These are phyloP conservation scores for Philonicus albiceps DNA, from an alignment of 2,888 invertebrate species.

Conservation along the genomic window DNA sequence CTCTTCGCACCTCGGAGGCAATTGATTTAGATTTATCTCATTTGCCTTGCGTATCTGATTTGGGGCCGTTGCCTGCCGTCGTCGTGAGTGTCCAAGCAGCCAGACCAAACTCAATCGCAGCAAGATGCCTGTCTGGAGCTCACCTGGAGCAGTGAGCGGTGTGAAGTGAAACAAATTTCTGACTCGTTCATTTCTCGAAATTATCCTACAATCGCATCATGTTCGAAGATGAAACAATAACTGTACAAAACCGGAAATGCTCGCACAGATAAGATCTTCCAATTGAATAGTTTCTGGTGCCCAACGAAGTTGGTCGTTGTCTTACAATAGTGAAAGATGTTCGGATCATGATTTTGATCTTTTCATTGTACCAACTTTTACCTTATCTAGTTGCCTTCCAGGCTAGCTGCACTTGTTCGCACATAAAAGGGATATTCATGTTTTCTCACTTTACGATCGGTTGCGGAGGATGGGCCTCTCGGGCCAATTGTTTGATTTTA, in stretches of 20 bases:
- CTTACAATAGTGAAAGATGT: conserved; percentile 37
- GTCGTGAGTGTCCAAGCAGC: not conserved
- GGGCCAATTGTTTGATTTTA: not conserved
- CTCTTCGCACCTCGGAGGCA: conserved; percentile 17
- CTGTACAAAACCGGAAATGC: conserved; percentile 31
- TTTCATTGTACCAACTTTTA: conserved; percentile 30
- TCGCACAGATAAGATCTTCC: conserved; percentile 26
- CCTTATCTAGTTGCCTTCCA: not conserved
- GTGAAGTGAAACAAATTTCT: conserved; percentile 29
- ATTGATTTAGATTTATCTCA: conserved; percentile 27
- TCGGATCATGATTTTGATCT: conserved; percentile 30
- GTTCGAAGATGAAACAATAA: conserved; percentile 31
- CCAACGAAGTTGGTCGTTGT: conserved; percentile 5
- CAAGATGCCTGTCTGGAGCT: not conserved
- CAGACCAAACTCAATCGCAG: not conserved
- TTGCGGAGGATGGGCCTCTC: not conserved
- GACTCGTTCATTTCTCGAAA: conserved; percentile 20
- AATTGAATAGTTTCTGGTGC: conserved; percentile 22
- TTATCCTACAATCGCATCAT: conserved; percentile 27
- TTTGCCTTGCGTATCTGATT: conserved; percentile 5
- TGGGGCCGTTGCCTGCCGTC: not conserved
- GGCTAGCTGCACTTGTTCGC: conserved; percentile 16
- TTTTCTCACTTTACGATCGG: not conserved
- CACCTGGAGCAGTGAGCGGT: conserved; percentile 32
- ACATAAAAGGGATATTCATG: conserved; percentile 6